Evolutionary conservation across 2,888 invertebrate species (phyloP).

Genomic region (Lasioglossum morio): DNA sequence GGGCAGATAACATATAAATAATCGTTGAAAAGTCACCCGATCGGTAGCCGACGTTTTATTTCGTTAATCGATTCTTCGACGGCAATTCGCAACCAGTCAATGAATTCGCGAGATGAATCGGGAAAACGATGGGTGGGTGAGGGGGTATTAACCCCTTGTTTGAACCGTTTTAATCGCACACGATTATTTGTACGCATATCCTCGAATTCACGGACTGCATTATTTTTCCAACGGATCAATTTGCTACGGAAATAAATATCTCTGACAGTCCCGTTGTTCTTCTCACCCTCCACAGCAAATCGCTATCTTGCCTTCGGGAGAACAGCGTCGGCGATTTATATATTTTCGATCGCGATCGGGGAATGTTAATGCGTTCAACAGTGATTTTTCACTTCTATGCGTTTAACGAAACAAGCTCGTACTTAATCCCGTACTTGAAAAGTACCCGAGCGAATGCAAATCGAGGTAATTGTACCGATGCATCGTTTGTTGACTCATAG

Average conservation of each 20-base stretch:
- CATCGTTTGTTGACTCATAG: background rate
- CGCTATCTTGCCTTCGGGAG: background rate
- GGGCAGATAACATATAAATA: background rate
- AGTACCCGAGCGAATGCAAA: background rate
- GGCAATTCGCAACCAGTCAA: background rate
- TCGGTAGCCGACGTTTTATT: background rate
- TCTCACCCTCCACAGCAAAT: background rate
- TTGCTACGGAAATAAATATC: background rate
- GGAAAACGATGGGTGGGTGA: background rate
- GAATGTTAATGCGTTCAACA: background rate
- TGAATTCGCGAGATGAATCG: background rate
- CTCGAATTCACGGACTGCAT: background rate
- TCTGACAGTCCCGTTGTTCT: background rate
- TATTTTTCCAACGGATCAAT: background rate
- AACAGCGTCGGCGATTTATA: background rate
- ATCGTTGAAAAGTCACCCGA: background rate
- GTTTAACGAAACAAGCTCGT: background rate
- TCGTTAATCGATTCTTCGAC: background rate
- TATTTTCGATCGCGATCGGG: background rate
- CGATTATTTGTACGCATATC: background rate
- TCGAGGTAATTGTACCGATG: background rate
- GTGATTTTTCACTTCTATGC: background rate
- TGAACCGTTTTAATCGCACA: background rate
- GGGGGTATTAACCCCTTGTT: background rate
- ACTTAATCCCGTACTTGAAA: background rate